phyloP scores from a whole-genome alignment of 2,113 vertebrate genomes.

The Sinocyclocheilus anshuiensis region DNA sequence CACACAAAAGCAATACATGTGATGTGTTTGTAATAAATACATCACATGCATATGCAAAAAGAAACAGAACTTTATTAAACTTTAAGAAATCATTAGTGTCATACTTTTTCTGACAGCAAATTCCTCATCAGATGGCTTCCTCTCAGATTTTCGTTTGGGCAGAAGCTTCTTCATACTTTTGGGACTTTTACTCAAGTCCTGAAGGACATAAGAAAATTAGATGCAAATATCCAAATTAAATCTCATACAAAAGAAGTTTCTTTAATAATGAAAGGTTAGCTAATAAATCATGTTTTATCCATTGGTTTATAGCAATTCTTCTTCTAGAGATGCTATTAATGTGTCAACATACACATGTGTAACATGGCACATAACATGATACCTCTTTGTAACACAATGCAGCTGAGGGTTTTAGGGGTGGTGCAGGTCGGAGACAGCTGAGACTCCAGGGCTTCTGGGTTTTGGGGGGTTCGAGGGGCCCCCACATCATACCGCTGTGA shows the following conservation, averaged over 20 bases:
- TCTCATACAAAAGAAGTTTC: background rate
- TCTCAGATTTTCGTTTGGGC: conserved; percentile 93
- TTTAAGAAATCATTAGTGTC: conserved; percentile 35
- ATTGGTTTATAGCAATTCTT: background rate
- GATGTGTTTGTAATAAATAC: background rate
- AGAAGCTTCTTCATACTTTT: conserved; percentile 97
- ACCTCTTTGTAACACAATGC: conserved; percentile 97
- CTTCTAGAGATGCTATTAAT: background rate
- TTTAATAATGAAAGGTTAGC: too few relatives aligned
- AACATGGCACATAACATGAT: conserved; percentile 14
- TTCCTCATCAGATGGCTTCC: conserved; percentile 96
- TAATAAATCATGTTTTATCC: background rate
- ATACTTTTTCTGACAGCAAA: conserved; percentile 92
- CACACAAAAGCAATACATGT: background rate
- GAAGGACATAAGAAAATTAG: conserved; percentile 36
- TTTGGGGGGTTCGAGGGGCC: conserved; percentile 89
- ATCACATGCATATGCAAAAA: background rate
- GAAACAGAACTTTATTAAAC: background rate
- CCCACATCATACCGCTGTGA: conserved; percentile 84
- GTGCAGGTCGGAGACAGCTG: conserved; percentile 94
- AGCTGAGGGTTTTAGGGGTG: conserved; percentile 90
- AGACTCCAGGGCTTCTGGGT: conserved; percentile 94
- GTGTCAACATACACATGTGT: background rate
- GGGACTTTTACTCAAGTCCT: conserved; percentile 95
- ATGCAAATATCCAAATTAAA: conserved; percentile 1